These are phyloP conservation scores for Encarsia formosa DNA, from an alignment of 2,888 invertebrate genomes.

Conservation along the genomic window DNA sequence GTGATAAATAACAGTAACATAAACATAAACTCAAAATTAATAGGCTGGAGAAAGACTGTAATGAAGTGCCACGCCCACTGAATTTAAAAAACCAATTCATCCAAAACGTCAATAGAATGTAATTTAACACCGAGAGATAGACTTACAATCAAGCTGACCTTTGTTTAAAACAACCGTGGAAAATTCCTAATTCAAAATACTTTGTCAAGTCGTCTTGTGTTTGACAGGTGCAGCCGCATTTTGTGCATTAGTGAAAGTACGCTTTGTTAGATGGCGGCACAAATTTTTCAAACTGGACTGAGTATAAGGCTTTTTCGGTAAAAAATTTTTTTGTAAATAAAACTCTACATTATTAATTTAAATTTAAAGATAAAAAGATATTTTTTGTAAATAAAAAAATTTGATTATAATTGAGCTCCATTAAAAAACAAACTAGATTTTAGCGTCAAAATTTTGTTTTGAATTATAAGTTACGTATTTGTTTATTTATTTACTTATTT, in stretches of 20 bases:
- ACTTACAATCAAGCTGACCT: conserved; percentile 12
- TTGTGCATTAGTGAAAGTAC: conserved; percentile 15
- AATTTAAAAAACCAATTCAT: neutral
- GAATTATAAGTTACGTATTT: too few relatives aligned
- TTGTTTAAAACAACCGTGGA: conserved; percentile 6
- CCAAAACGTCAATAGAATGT: neutral
- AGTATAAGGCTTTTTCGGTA: too few relatives aligned
- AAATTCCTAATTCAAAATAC: conserved; percentile 23
- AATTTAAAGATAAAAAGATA: too few relatives aligned
- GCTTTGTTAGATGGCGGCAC: conserved; percentile 29
- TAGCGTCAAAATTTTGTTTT: too few relatives aligned
- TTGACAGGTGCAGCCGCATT: conserved; percentile 39
- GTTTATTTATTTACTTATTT: too few relatives aligned
- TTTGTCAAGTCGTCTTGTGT: conserved; percentile 35
- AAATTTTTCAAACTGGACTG: too few relatives aligned
- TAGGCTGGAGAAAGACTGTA: neutral
- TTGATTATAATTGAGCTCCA: too few relatives aligned
- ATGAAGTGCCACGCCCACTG: conserved; percentile 19
- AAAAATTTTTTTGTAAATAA: too few relatives aligned
- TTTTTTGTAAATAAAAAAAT: too few relatives aligned
- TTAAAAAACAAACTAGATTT: too few relatives aligned
- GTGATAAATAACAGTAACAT: too few relatives aligned
- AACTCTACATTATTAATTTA: too few relatives aligned
- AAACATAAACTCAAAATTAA: neutral
- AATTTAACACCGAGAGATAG: neutral